Evolutionary conservation across 2,113 vertebrate genomes (phyloP).

Genomic region (Eudyptes chrysolophus): DNA sequence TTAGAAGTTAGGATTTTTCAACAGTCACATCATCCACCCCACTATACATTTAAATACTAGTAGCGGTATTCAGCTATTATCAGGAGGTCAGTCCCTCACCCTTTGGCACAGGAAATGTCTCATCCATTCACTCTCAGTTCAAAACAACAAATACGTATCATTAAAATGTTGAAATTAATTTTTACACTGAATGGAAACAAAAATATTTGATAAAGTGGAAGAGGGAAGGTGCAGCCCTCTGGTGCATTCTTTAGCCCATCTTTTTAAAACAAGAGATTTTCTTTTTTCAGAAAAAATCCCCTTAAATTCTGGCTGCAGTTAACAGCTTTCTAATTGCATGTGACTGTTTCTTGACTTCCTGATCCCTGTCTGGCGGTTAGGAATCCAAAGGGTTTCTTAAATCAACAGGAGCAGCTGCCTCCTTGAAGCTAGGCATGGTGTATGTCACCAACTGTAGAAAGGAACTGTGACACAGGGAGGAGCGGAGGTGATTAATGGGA

Average conservation of each 20-base stretch:
- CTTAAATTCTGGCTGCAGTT: not conserved
- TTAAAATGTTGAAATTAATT: not conserved
- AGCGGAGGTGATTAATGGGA: constrained; percentile 47
- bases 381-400: constrained; percentile 48
- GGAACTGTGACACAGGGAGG: not conserved
- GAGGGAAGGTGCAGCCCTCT: not conserved
- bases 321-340: constrained; percentile 28
- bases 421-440: constrained; percentile 53
- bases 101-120: not conserved
- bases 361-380: constrained; percentile 49
- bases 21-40: not conserved
- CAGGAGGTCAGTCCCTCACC: not conserved
- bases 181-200: not conserved
- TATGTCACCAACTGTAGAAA: constrained; percentile 48
- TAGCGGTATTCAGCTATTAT: not conserved
- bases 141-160: not conserved
- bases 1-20: not conserved
- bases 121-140: not conserved
- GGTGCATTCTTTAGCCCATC: not conserved
- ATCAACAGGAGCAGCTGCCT: constrained; percentile 62
- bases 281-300: fast-evolving
- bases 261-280: not conserved
- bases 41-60: not conserved
- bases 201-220: not conserved
- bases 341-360: constrained; percentile 47